Conservation (phyloP, 2,113 vertebrate species). For the Takifugu bimaculatus region DNA sequence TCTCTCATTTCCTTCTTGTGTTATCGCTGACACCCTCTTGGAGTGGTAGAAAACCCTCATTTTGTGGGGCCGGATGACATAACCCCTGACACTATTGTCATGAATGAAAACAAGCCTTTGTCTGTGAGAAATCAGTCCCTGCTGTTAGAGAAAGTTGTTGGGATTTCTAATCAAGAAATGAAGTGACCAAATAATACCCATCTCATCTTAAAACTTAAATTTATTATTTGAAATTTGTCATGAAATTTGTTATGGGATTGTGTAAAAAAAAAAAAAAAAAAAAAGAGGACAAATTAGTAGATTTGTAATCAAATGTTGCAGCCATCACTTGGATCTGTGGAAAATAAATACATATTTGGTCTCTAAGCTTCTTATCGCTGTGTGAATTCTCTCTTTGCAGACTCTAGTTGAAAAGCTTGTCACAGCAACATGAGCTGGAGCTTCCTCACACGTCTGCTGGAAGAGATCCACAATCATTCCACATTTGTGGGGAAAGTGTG, state of each 20-base stretch:
- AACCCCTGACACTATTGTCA: not conserved
- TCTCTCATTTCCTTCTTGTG: not conserved
- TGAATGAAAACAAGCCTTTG: slow-evolving; percentile 25
- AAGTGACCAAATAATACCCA: not conserved
- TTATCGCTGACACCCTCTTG: slow-evolving; percentile 3
- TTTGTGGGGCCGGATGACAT: slow-evolving; percentile 14
- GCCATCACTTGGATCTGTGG: not conserved
- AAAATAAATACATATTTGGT: not conserved
- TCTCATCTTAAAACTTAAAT: too few relatives aligned
- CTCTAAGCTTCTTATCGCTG: not conserved
- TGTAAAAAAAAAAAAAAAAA: too few relatives aligned
- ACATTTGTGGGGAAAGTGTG: slow-evolving; percentile 99
- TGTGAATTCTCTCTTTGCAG: slow-evolving; percentile 62
- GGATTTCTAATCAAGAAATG: not conserved
- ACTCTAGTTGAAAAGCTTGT: slow-evolving; percentile 81
- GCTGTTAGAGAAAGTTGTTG: too few relatives aligned
- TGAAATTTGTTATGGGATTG: too few relatives aligned
- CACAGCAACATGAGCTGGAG: slow-evolving; percentile 99
- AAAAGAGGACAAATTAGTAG: not conserved
- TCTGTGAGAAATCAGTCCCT: not conserved
- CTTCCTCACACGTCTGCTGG: slow-evolving; percentile 96
- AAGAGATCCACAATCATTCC: slow-evolving; percentile 99
- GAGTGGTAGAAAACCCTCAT: too few relatives aligned
- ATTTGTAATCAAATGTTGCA: not conserved
- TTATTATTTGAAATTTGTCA: not conserved